These are phyloP conservation scores for Microcebus jonahi DNA, from an alignment of 2,113 vertebrate species.

Conservation along the genomic window DNA sequence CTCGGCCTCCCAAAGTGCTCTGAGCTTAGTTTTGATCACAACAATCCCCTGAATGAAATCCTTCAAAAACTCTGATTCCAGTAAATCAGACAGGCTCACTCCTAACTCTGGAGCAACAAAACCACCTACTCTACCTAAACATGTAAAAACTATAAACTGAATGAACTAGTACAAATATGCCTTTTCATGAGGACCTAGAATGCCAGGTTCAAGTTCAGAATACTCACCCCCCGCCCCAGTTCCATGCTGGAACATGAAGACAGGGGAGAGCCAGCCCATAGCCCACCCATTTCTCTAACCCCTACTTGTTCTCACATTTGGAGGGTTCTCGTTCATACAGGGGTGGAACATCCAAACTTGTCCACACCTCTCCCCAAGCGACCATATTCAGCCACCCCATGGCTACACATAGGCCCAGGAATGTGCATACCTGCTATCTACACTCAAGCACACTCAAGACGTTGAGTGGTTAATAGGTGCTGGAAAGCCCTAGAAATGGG, in stretches of 20 bases:
- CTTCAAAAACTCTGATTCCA: neutral
- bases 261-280: neutral
- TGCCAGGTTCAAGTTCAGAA: neutral
- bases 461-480: neutral
- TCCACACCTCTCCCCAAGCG: neutral
- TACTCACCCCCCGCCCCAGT: neutral
- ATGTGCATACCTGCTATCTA: neutral
- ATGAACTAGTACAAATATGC: neutral
- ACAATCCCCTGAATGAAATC: neutral
- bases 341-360: neutral
- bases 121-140: neutral
- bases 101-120: neutral
- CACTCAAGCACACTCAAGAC: neutral
- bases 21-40: neutral
- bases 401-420: neutral
- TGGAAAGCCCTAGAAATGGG: neutral
- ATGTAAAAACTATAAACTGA: neutral
- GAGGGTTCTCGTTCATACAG: neutral
- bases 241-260: neutral
- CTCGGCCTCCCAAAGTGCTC: no score
- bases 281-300: accelerated
- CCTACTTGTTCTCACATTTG: neutral
- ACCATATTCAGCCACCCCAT: neutral
- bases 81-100: neutral
- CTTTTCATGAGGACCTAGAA: neutral